Percentiles rank a stretch among this genome's conserved stretches.
Evolutionary conservation across 2,113 vertebrate genomes (phyloP).

Genomic region (Kobus ellipsiprymnus): DNA sequence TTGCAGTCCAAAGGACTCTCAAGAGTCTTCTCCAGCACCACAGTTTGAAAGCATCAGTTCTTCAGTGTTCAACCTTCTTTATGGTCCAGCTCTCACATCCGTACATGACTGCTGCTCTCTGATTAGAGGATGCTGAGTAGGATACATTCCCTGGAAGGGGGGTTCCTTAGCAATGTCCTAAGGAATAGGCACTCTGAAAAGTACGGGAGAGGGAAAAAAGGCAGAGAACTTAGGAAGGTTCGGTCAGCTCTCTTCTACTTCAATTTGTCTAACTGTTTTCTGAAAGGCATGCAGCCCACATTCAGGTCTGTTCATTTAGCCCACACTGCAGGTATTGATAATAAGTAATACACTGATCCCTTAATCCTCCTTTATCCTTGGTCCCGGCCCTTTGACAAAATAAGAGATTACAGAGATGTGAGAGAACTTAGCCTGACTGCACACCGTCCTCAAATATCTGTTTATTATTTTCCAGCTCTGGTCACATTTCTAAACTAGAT

Average conservation of each 20-base stretch:
- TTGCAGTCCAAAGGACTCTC: not conserved
- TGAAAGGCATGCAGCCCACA: not conserved
- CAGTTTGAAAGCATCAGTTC: not conserved
- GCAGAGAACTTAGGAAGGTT: not conserved
- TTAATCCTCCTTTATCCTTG: not conserved
- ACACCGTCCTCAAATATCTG: not conserved
- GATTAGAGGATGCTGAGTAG: not conserved
- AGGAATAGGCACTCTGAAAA: not conserved
- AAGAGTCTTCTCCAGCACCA: not conserved
- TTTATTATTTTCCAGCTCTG: conserved; percentile 7
- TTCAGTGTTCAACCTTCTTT: not conserved
- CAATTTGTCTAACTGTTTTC: not conserved
- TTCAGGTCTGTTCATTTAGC: too few species aligned
- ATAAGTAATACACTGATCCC: not conserved
- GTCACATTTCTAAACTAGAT: not conserved
- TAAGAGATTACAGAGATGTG: not conserved
- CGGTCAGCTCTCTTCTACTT: not conserved
- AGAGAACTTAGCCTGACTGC: not conserved
- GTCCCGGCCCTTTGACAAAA: not conserved
- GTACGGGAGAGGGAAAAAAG: not conserved
- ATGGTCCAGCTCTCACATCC: not conserved
- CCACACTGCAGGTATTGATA: too few species aligned
- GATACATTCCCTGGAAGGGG: not conserved
- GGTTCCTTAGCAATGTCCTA: not conserved
- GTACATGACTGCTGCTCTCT: not conserved